These are phyloP conservation scores for Spodoptera exigua DNA, from an alignment of 2,888 invertebrate species.

Conservation along the genomic window DNA sequence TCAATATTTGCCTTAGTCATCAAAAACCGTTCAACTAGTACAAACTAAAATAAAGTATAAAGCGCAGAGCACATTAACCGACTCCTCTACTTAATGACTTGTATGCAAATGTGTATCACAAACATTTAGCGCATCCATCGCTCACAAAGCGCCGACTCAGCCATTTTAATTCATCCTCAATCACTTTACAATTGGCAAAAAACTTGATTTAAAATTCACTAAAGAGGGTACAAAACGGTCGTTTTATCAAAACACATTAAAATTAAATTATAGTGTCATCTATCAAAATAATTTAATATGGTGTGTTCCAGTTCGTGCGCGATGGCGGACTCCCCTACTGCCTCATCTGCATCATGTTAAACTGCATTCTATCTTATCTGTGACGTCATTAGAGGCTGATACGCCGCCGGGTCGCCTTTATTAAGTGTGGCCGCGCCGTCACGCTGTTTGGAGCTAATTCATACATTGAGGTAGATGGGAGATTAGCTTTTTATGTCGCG, in stretches of 20 bases:
- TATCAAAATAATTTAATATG: conserved; percentile 87
- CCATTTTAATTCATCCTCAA: conserved; percentile 55
- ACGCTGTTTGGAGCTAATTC: conserved; percentile 5
- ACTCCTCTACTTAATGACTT: conserved; percentile 44
- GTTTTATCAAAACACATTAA: conserved; percentile 88
- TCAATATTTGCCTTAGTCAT: neutral
- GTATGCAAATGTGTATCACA: conserved; percentile 60
- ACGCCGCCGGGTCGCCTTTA: conserved; percentile 59
- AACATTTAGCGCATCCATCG: conserved; percentile 56
- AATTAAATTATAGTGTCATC: conserved; percentile 85
- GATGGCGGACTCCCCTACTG: conserved; percentile 21
- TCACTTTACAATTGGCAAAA: conserved; percentile 68
- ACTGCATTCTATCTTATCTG: conserved; percentile 82
- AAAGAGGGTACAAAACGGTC: conserved; percentile 61
- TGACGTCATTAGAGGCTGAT: conserved; percentile 72
- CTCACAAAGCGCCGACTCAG: conserved; percentile 55
- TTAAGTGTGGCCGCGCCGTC: conserved; percentile 53
- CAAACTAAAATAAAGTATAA: conserved; percentile 21
- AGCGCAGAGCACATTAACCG: conserved; percentile 35
- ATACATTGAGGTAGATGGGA: too few relatives aligned
- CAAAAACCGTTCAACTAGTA: neutral
- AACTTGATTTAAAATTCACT: conserved; percentile 62
- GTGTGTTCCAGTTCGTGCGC: conserved; percentile 48
- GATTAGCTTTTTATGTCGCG: too few relatives aligned
- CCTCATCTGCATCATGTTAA: conserved; percentile 79